phyloP scores from a whole-genome alignment of 1,140 invertebrate species.

The Pogonus chalceus region DNA sequence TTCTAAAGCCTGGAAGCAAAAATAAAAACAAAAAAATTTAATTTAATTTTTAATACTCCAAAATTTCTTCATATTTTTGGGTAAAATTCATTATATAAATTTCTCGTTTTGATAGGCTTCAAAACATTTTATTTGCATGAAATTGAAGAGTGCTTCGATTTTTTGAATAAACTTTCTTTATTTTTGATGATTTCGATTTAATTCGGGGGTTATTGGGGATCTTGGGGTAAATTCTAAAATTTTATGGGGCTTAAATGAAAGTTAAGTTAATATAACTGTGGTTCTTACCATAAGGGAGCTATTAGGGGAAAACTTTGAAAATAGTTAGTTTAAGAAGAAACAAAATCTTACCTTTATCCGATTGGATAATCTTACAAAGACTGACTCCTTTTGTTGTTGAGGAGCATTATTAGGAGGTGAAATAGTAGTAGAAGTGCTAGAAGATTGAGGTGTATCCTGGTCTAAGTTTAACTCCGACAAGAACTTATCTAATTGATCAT shows the following conservation, averaged over 20 bases:
- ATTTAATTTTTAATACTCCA: too few species aligned
- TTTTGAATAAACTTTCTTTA: too few species aligned
- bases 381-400: constrained; percentile 79
- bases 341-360: constrained; percentile 70
- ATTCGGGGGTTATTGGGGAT: too few species aligned
- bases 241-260: constrained; percentile 16
- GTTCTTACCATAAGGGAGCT: too few species aligned
- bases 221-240: constrained; percentile 15
- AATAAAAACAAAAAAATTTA: too few species aligned
- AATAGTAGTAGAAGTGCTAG: constrained; percentile 12
- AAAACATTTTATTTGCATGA: too few species aligned
- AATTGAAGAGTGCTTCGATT: too few species aligned
- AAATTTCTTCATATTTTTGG: too few species aligned
- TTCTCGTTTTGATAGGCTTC: too few species aligned
- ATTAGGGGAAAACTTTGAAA: too few species aligned
- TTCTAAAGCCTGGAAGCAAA: constrained; percentile 64
- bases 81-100: too few species aligned
- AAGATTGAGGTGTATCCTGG: constrained; percentile 15
- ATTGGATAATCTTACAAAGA: constrained; percentile 89
- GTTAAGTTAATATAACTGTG: constrained; percentile 9
- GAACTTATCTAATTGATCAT: constrained; percentile 35
- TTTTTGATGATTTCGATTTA: too few species aligned
- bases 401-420: constrained; percentile 31
- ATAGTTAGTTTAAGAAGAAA: constrained; percentile 8
- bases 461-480: constrained; percentile 25